Evolutionary conservation across 2,113 vertebrate species (phyloP).

Genomic region (Psilopsiagon aurifrons): DNA sequence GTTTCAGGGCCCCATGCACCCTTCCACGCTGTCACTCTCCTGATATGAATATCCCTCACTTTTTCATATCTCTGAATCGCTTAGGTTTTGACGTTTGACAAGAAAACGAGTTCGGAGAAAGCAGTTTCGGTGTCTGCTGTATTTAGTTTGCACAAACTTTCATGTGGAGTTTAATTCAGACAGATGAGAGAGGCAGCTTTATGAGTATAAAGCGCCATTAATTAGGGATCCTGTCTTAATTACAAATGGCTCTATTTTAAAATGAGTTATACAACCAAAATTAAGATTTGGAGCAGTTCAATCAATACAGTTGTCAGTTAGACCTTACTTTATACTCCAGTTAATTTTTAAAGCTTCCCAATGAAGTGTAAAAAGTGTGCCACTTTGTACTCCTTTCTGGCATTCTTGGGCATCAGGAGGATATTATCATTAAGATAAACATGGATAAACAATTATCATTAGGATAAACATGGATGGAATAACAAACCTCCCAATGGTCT

Average conservation of each 20-base stretch:
- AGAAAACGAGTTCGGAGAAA: constrained; percentile 2
- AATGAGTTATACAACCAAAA: constrained; percentile 58
- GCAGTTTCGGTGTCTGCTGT: constrained; percentile 20
- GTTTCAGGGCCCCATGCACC: rapidly evolving
- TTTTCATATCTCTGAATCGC: background rate
- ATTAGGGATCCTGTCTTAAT: constrained; percentile 69
- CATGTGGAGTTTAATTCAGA: constrained; percentile 67
- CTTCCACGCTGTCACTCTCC: background rate
- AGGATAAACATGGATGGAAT: background rate
- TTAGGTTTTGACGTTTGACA: background rate
- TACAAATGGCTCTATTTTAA: constrained; percentile 69
- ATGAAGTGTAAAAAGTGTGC: constrained; percentile 1
- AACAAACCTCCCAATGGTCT: background rate
- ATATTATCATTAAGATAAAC: background rate
- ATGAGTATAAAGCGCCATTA: constrained; percentile 63
- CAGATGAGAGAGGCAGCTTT: constrained; percentile 66
- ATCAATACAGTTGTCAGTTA: constrained; percentile 73
- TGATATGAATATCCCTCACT: background rate
- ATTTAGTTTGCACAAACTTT: constrained; percentile 59
- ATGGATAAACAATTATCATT: background rate
- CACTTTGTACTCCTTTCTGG: constrained; percentile 31
- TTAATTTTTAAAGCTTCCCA: constrained; percentile 59
- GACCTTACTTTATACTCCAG: constrained; percentile 52
- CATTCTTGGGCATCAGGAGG: background rate
- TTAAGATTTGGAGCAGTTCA: constrained; percentile 64